phyloP scores from a whole-genome alignment of 2,888 invertebrate genomes.

The Meghimatium bilineatum region DNA sequence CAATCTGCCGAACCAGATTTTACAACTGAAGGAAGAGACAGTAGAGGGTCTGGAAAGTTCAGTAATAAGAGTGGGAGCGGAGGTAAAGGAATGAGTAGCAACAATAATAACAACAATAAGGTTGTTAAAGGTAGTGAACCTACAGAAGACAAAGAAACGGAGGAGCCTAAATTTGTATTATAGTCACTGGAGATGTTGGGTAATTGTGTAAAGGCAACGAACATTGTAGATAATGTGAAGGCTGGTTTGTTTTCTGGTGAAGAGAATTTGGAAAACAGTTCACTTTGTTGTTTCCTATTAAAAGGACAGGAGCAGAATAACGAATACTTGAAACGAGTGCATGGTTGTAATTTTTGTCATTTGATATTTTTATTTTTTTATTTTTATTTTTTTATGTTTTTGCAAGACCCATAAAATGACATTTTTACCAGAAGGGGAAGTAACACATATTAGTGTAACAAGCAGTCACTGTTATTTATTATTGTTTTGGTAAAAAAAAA shows the following conservation, averaged over 20 bases:
- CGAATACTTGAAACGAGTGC: too few species aligned
- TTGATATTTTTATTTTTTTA: background rate
- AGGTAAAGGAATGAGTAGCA: background rate
- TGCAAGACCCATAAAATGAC: too few species aligned
- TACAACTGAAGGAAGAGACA: background rate
- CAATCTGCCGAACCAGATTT: background rate
- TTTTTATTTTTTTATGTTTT: too few species aligned
- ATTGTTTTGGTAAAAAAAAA: too few species aligned
- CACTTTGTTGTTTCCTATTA: background rate
- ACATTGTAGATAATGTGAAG: background rate
- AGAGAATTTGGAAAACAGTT: background rate
- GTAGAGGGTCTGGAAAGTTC: slow-evolving; percentile 8
- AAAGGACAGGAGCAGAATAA: background rate
- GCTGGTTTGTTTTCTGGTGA: background rate
- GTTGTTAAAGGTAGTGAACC: background rate
- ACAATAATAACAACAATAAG: slow-evolving; percentile 18
- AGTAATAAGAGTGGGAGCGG: slow-evolving; percentile 28
- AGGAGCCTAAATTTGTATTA: slow-evolving; percentile 58
- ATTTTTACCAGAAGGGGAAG: too few species aligned
- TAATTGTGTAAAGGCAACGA: background rate
- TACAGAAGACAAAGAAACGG: slow-evolving; percentile 52
- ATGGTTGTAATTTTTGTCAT: slow-evolving; percentile 4
- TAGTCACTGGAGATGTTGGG: slow-evolving; percentile 33
- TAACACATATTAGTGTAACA: too few species aligned
- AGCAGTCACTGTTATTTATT: too few species aligned